Conservation (phyloP, 2,888 invertebrate species). For the Stenchaetothrips biformis region DNA sequence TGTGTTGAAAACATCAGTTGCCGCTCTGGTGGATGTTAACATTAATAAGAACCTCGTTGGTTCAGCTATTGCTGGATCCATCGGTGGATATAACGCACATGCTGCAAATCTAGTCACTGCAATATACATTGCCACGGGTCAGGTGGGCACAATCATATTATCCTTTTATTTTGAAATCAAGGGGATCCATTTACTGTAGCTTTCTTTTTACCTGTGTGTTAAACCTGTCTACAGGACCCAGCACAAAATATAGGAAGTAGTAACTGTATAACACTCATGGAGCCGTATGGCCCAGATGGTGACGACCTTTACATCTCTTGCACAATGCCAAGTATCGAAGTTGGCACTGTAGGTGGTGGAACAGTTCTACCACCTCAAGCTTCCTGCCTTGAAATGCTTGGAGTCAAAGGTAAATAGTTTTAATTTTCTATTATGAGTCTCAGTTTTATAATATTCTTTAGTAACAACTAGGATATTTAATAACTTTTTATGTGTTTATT, state of each 20-base stretch:
- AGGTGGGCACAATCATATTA: constrained; percentile 48
- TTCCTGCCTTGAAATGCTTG: constrained; percentile 83
- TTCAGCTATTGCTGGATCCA: constrained; percentile 89
- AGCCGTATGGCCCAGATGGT: constrained; percentile 68
- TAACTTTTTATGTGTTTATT: not conserved
- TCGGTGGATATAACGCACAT: constrained; percentile 95
- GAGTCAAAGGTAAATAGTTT: constrained; percentile 57
- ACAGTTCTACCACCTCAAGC: constrained; percentile 87
- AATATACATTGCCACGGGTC: constrained; percentile 96
- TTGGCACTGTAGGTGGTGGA: constrained; percentile 91
- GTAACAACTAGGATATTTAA: not conserved
- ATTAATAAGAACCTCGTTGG: constrained; percentile 91
- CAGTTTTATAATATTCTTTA: constrained; percentile 4
- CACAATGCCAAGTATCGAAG: constrained; percentile 96
- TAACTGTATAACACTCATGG: constrained; percentile 94
- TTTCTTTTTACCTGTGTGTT: not conserved
- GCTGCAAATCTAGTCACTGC: constrained; percentile 98
- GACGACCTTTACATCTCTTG: constrained; percentile 89
- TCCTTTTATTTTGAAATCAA: constrained; percentile 3
- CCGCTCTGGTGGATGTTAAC: constrained; percentile 81
- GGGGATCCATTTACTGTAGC: not conserved
- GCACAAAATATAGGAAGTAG: constrained; percentile 95
- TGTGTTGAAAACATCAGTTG: constrained; percentile 81
- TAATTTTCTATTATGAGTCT: constrained; percentile 14
- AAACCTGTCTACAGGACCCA: constrained; percentile 62